These are phyloP conservation scores for Panthera uncia DNA, from an alignment of 2,113 vertebrate genomes.

Conservation along the genomic window DNA sequence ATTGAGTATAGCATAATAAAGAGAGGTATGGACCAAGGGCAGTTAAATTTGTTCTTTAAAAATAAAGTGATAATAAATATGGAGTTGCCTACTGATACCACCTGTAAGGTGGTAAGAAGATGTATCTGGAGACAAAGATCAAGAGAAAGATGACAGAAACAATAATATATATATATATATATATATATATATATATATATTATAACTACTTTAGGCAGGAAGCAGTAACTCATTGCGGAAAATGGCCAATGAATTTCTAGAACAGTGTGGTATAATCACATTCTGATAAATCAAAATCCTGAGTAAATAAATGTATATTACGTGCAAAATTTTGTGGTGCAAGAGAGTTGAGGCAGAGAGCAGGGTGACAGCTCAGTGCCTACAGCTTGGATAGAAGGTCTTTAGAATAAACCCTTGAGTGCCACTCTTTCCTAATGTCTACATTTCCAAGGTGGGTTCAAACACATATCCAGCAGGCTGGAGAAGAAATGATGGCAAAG, in stretches of 20 bases:
- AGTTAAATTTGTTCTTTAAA: not conserved
- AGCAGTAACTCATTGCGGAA: not conserved
- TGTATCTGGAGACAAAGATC: too few species aligned
- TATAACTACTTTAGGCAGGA: not conserved
- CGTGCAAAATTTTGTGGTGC: not conserved
- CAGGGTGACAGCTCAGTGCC: not conserved
- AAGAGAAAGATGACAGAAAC: not conserved
- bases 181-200: too few species aligned
- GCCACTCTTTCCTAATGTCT: not conserved
- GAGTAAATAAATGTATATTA: not conserved
- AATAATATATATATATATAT: too few species aligned
- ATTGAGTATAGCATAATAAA: not conserved
- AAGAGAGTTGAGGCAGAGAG: not conserved
- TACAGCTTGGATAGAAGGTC: not conserved
- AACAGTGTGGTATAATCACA: not conserved
- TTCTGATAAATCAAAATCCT: not conserved
- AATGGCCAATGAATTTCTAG: not conserved
- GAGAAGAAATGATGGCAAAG: not conserved
- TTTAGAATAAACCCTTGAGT: not conserved
- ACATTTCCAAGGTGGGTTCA: not conserved
- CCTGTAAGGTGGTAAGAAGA: not conserved
- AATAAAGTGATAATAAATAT: not conserved
- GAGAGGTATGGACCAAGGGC: not conserved
- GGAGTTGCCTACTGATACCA: not conserved
- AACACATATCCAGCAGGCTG: not conserved